Conservation (phyloP, 2,797 vertebrate species). For the Molossus molossus region DNA sequence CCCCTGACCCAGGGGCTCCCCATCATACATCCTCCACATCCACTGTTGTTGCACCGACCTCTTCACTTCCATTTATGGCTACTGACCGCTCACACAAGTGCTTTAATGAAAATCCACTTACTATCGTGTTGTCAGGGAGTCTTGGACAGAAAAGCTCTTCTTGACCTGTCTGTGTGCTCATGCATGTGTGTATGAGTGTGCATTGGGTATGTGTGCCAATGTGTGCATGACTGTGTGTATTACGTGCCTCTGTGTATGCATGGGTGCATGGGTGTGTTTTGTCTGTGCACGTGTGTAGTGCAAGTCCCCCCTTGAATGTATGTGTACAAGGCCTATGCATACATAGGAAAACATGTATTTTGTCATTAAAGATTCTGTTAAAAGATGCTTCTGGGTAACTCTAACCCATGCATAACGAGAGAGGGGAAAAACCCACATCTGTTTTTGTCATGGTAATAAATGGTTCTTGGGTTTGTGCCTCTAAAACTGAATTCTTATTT, state of each 20-base stretch:
- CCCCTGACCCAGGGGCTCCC: not conserved
- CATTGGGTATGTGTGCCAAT: not conserved
- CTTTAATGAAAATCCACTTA: slow-evolving; percentile 53
- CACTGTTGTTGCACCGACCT: not conserved
- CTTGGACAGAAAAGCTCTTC: not conserved
- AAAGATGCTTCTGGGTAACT: not conserved
- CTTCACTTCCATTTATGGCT: not conserved
- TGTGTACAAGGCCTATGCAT: not conserved
- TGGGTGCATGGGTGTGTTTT: not conserved
- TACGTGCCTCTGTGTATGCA: not conserved
- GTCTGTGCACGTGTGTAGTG: not conserved
- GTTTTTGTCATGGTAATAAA: not conserved
- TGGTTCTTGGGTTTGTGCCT: not conserved
- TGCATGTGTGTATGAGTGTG: fast-evolving
- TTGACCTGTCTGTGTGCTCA: not conserved
- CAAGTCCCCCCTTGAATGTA: not conserved
- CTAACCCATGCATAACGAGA: not conserved
- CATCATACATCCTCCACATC: not conserved
- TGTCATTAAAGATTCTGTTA: not conserved
- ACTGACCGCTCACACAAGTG: not conserved
- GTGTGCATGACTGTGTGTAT: not conserved
- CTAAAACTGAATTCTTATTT: not conserved
- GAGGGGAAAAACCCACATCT: not conserved
- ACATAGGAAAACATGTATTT: not conserved
- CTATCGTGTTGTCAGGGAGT: not conserved